Evolutionary conservation across 1,140 invertebrate species (phyloP).

Genomic region (Pogonus chalceus): DNA sequence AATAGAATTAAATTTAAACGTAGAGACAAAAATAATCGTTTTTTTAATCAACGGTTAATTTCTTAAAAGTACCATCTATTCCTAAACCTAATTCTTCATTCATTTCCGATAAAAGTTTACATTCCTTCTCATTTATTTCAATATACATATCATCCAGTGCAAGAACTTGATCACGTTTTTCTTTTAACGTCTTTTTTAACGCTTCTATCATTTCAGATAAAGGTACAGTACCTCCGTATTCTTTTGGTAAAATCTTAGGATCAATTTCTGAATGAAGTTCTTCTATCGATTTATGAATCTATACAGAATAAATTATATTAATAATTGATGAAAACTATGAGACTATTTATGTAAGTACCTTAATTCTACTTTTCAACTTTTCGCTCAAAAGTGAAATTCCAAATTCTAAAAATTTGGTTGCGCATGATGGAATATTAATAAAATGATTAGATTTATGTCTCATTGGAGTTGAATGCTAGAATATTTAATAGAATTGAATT

Average conservation of each 20-base stretch:
- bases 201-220: conserved; percentile 67
- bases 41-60: conserved; percentile 66
- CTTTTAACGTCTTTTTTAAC: conserved; percentile 54
- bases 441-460: conserved; percentile 77
- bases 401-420: conserved; percentile 68
- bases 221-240: conserved; percentile 73
- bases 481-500: conserved; percentile 14
- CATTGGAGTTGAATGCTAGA: conserved; percentile 77
- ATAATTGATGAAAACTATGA: conserved; percentile 12
- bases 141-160: conserved; percentile 71
- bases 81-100: conserved; percentile 54
- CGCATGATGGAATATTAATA: conserved; percentile 67
- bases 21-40: too few species aligned
- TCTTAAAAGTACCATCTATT: conserved; percentile 67
- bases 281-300: conserved; percentile 62
- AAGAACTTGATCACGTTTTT: conserved; percentile 53
- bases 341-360: conserved; percentile 41
- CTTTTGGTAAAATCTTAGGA: conserved; percentile 66
- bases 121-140: conserved; percentile 51
- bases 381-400: conserved; percentile 65
- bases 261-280: conserved; percentile 59
- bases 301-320: conserved; percentile 23
- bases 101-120: conserved; percentile 49
- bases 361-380: conserved; percentile 65
- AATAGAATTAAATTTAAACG: background rate